Conservation (phyloP, 2,113 vertebrate species). For the Catagonus wagneri region DNA sequence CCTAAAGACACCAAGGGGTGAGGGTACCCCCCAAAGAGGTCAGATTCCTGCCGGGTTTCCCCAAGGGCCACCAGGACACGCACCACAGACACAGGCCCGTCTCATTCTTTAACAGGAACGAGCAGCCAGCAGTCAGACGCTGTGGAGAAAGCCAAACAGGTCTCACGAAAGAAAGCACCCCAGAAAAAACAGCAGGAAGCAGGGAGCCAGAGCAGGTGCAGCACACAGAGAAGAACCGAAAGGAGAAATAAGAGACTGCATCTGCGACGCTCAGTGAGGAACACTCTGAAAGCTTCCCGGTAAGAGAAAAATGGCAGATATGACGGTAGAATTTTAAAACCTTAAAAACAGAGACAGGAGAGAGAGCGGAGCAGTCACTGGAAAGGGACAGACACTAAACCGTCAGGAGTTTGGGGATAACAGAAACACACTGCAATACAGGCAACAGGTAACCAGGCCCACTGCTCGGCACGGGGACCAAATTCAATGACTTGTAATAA, state of each 20-base stretch:
- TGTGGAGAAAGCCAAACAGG: background rate
- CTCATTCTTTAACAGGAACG: background rate
- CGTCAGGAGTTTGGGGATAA: background rate
- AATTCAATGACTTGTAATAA: too few relatives aligned
- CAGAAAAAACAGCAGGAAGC: background rate
- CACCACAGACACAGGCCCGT: rapidly evolving
- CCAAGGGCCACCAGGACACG: background rate
- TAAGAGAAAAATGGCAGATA: background rate
- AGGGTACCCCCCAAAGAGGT: background rate
- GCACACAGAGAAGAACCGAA: background rate
- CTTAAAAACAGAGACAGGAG: background rate
- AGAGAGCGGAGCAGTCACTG: background rate
- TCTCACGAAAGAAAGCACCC: background rate
- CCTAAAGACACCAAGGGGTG: background rate
- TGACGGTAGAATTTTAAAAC: background rate
- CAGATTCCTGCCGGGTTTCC: background rate
- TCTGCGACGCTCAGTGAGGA: background rate
- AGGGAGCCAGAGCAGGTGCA: background rate
- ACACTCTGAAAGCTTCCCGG: background rate
- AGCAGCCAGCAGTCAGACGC: background rate
- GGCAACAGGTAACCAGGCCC: too few relatives aligned
- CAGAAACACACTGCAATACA: too few relatives aligned
- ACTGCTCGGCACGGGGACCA: too few relatives aligned
- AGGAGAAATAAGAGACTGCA: background rate
- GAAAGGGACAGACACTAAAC: background rate